Evolutionary conservation across 2,113 vertebrate species (phyloP).

Genomic region (Lagopus leucura): DNA sequence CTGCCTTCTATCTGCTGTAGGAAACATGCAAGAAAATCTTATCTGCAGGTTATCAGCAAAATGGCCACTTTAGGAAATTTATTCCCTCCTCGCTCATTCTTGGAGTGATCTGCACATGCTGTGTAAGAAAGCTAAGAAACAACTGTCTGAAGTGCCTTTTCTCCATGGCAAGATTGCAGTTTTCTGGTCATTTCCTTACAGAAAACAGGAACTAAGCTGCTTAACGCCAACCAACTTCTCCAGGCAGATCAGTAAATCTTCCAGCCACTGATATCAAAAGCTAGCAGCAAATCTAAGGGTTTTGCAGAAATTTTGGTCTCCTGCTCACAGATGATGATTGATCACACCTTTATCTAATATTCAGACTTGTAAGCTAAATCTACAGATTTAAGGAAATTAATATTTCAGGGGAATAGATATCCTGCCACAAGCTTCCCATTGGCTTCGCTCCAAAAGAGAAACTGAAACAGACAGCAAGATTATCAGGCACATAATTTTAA

Average conservation of each 20-base stretch:
- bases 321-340: not conserved
- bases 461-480: slow-evolving; percentile 11
- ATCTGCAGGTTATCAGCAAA: not conserved
- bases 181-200: not conserved
- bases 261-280: not conserved
- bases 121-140: not conserved
- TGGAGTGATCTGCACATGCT: not conserved
- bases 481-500: not conserved
- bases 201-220: not conserved
- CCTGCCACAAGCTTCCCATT: not conserved
- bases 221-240: not conserved
- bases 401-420: slow-evolving; percentile 2
- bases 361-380: not conserved
- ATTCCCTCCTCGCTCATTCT: not conserved
- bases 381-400: not conserved
- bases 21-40: not conserved
- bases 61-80: not conserved
- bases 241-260: not conserved
- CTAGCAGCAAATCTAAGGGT: not conserved
- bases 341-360: not conserved
- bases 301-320: not conserved
- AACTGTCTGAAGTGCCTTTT: not conserved
- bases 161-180: not conserved
- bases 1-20: not conserved
- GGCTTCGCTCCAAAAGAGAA: slow-evolving; percentile 16